Base-by-base conservation (phyloP, 2,797 vertebrate species). In the Cirrhinus molitorella region DNA sequence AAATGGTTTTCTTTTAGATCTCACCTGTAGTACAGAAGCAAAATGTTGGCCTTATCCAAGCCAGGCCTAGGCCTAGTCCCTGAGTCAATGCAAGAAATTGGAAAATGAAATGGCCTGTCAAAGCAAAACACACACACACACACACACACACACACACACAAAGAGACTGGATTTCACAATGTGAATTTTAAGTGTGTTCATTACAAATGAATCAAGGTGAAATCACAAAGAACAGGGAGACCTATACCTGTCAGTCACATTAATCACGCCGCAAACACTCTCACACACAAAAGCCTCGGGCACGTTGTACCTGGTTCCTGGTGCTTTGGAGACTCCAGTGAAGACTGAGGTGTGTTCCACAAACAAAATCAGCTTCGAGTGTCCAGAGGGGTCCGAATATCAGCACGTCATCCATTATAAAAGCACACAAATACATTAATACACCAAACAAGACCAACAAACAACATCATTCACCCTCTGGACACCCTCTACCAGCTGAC, bases 121-220 rank as follows among this genome's bases (percentile, higher is more conserved):
- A 91, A 92, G 91, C 88, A 87, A 85, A 90, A 91, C 90, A 85
- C 87, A 57, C 45, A 80, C 78, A 86, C n/a, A 80, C 53, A 79
- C 45, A 83, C 57, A 81, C 78, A 83, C 55, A 81, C 80, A 86
- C n/a, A 85, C 90, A 91, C 90, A 85, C 87, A 57, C 45, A 80
- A 71, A 86, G 75, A 63, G 14, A 87, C 90, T 92, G 53, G 79
- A 81, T 78, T 79, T 72, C 75, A 83, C 93, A 91, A 89, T 91
- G 87, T 89, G 91, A 93, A 94, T 93, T 93, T 85, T 87, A 91
- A 93, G 94, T 91, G 88, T 88, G 92, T 92, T 92, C 88, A 89
- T 91, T 93, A 92, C 92, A 92, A 93, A 95, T 95, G 91, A 92
- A 85, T 84, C 85, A 80, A 45, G 21, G 49, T 16, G 37, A 85